Evolutionary conservation across 2,888 invertebrate genomes (phyloP).

Genomic region (Platerodrilus igneus): DNA sequence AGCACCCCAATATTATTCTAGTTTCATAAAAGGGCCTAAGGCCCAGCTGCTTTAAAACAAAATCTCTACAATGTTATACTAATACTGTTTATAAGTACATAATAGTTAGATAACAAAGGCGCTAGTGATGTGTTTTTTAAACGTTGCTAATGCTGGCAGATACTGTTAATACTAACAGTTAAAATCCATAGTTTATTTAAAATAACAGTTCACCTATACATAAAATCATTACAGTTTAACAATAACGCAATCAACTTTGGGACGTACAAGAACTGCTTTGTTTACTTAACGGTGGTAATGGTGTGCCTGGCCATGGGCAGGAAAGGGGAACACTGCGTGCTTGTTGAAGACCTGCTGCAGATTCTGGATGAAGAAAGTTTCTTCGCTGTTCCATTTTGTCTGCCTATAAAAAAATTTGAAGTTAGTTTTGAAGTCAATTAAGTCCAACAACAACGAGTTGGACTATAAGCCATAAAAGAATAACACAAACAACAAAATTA

Average conservation of each 20-base stretch:
- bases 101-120: no score
- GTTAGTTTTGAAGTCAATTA: no score
- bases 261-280: conserved; percentile 34
- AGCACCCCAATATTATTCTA: no score
- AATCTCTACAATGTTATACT: no score
- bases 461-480: not conserved
- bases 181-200: no score
- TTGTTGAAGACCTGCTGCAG: conserved; percentile 60
- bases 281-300: conserved; percentile 57
- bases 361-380: conserved; percentile 84
- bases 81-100: no score
- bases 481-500: no score
- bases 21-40: no score
- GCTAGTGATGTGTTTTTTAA: no score
- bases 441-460: not conserved
- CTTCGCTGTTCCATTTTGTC: conserved; percentile 77
- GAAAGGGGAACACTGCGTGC: conserved; percentile 54
- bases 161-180: no score
- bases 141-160: no score
- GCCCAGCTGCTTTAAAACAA: no score
- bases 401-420: conserved; percentile 52
- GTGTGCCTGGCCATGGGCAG: conserved; percentile 78
- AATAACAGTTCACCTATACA: conserved; percentile 1
- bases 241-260: conserved; percentile 44
- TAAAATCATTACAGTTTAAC: conserved; percentile 20